These are phyloP conservation scores for Cyprinodon variegatus DNA, from an alignment of 2,113 vertebrate genomes.

Conservation along the genomic window DNA sequence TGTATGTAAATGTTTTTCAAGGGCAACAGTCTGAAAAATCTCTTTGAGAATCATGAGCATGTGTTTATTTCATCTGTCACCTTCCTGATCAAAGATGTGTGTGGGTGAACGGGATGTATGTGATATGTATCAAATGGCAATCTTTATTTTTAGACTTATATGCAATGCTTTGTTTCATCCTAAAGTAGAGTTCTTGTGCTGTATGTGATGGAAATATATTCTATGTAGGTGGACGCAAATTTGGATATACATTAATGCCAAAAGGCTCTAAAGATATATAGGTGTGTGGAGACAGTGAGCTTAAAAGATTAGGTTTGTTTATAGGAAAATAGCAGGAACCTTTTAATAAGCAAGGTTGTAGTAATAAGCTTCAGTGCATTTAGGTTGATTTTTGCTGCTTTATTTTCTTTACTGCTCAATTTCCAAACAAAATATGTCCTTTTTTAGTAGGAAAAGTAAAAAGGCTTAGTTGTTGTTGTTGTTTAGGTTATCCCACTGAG, in stretches of 20 bases:
- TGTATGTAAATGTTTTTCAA: conserved; percentile 18
- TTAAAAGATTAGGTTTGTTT: not conserved
- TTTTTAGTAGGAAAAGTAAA: not conserved
- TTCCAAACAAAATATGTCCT: not conserved
- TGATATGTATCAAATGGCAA: not conserved
- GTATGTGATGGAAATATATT: not conserved
- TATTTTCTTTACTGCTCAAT: not conserved
- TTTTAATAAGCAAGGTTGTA: not conserved
- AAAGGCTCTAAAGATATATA: not conserved
- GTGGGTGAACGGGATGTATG: conserved; percentile 24
- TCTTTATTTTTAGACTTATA: conserved; percentile 19
- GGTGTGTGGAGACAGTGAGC: not conserved
- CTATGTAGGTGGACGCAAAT: conserved; percentile 1
- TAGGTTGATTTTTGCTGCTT: not conserved
- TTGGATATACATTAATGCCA: not conserved
- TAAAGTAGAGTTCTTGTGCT: not conserved
- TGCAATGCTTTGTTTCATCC: not conserved
- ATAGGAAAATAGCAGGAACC: not conserved
- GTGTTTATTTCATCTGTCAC: not conserved
- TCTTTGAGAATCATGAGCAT: conserved; percentile 1
- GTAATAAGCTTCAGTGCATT: not conserved
- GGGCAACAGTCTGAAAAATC: conserved; percentile 7
- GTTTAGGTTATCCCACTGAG: no score
- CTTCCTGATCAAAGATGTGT: conserved; percentile 15
- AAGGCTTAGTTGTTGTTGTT: no score